phyloP scores from a whole-genome alignment of 2,888 invertebrate genomes.

The Rhamnusium bicolor region DNA sequence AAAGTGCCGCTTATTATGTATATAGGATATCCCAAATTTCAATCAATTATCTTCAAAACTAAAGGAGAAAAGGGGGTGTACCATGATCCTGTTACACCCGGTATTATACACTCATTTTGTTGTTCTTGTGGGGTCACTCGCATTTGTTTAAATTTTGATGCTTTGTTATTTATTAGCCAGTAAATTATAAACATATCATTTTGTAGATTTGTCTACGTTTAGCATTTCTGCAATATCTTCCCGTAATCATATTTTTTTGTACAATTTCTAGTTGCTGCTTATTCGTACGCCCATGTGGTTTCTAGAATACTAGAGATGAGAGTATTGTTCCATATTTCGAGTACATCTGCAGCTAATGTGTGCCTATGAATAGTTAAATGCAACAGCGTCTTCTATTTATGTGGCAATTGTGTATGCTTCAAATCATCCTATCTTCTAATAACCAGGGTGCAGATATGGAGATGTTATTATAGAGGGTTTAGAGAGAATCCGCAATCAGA shows the following conservation, averaged over 20 bases:
- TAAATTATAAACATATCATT: no score
- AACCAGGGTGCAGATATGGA: conserved; percentile 22
- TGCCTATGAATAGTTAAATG: conserved; percentile 19
- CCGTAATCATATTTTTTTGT: neutral
- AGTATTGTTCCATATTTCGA: conserved; percentile 31
- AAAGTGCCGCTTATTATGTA: no score
- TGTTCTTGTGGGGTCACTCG: no score
- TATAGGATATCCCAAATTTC: no score
- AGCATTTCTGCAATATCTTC: neutral
- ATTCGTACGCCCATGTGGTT: neutral
- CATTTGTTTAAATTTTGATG: no score
- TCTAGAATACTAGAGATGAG: neutral
- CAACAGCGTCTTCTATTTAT: conserved; percentile 32
- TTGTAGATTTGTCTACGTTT: no score
- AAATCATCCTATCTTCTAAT: conserved; percentile 31
- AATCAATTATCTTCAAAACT: no score
- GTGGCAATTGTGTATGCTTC: conserved; percentile 10
- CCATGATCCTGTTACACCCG: no score
- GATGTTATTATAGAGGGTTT: conserved; percentile 5
- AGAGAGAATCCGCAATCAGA: conserved; percentile 5
- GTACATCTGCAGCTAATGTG: conserved; percentile 30
- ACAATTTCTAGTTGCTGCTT: neutral
- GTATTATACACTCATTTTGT: no score
- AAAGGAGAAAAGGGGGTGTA: no score
- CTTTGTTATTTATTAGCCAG: no score